Evolutionary conservation across 2,888 invertebrate genomes (phyloP).

Genomic region (Hypselothyrea guttata): DNA sequence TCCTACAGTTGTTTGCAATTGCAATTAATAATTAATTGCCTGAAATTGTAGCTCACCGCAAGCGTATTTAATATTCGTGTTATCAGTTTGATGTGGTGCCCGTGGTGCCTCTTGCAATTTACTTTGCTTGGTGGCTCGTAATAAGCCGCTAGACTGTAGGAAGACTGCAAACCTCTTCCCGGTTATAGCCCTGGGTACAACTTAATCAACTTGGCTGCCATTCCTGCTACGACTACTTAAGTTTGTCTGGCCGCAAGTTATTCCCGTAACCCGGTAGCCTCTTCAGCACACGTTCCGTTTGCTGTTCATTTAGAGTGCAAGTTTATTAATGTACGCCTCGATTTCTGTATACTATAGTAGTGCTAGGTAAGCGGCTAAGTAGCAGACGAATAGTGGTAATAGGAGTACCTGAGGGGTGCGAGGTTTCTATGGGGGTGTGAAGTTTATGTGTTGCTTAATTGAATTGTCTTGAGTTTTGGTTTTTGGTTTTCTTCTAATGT

Average conservation of each 20-base stretch:
- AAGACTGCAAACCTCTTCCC: constrained; percentile 45
- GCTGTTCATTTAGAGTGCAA: constrained; percentile 67
- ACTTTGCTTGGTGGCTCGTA: constrained; percentile 70
- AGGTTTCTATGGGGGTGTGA: constrained; percentile 45
- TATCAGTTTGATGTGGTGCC: background rate
- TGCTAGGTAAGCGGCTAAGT: background rate
- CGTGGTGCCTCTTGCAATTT: constrained; percentile 52
- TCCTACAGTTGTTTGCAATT: too few species aligned
- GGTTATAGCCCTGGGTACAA: constrained; percentile 59
- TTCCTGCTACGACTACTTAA: constrained; percentile 56
- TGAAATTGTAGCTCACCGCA: too few species aligned
- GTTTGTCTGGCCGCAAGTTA: constrained; percentile 64
- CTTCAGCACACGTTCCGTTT: constrained; percentile 20
- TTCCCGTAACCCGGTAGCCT: background rate
- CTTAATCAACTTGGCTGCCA: constrained; percentile 63
- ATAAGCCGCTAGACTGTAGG: constrained; percentile 63
- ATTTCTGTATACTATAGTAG: constrained; percentile 35
- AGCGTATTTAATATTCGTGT: constrained; percentile 33
- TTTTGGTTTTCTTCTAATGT: constrained; percentile 36
- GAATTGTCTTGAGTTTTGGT: constrained; percentile 60
- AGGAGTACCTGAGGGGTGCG: too few species aligned
- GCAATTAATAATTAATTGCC: too few species aligned
- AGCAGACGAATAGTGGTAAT: background rate
- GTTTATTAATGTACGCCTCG: constrained; percentile 63
- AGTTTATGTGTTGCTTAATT: constrained; percentile 73